phyloP scores from a whole-genome alignment of 2,888 invertebrate genomes.

The Phorcus lineatus region DNA sequence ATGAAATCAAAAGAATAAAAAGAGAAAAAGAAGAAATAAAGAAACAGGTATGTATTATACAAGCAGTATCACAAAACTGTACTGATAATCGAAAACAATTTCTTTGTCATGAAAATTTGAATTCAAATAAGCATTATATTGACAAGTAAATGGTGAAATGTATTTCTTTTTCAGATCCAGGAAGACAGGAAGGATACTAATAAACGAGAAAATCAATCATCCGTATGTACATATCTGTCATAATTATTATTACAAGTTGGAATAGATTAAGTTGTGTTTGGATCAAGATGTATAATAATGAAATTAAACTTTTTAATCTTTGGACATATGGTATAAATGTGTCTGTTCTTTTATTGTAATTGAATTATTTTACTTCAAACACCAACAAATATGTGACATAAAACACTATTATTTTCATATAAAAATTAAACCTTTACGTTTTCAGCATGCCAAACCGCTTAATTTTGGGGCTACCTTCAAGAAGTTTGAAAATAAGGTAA shows the following conservation, averaged over 20 bases:
- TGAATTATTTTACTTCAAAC: no score
- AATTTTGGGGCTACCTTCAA: slow-evolving; percentile 7
- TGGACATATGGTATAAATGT: no score
- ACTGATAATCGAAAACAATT: not conserved
- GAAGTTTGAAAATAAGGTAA: slow-evolving; percentile 21
- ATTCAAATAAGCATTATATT: not conserved
- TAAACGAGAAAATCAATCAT: slow-evolving; percentile 27
- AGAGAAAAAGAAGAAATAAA: slow-evolving; percentile 27
- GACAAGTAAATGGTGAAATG: not conserved
- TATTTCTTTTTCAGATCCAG: slow-evolving; percentile 27
- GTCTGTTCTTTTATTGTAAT: no score
- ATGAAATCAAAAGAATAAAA: slow-evolving; percentile 15
- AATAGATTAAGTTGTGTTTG: no score
- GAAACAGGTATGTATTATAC: slow-evolving; percentile 10
- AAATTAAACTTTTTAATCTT: no score
- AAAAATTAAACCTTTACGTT: not conserved
- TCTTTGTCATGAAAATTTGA: not conserved
- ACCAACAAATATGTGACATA: no score
- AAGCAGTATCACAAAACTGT: not conserved
- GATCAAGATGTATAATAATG: no score
- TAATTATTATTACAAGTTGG: not conserved
- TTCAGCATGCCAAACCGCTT: slow-evolving; percentile 14
- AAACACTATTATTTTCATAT: not conserved
- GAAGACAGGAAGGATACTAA: slow-evolving; percentile 30
- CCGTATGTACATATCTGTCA: slow-evolving; percentile 17